Percentiles rank a stretch among this genome's conserved stretches.
phyloP scores from a whole-genome alignment of 2,888 invertebrate species.

The Ctena decussata region DNA sequence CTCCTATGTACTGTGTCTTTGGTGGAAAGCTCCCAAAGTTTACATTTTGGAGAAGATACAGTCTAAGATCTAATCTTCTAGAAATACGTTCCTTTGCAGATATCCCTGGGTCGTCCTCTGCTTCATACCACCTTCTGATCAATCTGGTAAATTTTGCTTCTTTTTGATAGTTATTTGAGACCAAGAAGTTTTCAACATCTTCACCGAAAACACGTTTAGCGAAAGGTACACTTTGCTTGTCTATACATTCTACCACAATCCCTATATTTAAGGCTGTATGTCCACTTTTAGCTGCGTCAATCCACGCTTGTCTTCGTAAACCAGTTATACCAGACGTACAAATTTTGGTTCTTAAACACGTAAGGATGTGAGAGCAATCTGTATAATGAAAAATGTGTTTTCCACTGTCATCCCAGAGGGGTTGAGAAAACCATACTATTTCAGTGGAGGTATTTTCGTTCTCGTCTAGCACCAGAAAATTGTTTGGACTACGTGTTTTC shows the following conservation, averaged over 20 bases:
- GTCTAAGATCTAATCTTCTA: constrained; percentile 21
- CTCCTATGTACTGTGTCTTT: constrained; percentile 19
- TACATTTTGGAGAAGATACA: constrained; percentile 4
- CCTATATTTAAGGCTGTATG: constrained; percentile 26
- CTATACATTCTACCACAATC: constrained; percentile 31
- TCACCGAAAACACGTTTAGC: constrained; percentile 33
- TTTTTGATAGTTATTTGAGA: background rate
- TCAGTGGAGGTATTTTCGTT: constrained; percentile 7
- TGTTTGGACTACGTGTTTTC: background rate
- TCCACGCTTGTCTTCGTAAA: constrained; percentile 34
- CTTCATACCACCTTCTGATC: constrained; percentile 33
- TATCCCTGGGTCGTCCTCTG: constrained; percentile 44
- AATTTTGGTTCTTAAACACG: constrained; percentile 50
- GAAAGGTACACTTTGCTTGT: constrained; percentile 40
- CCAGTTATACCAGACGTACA: constrained; percentile 52
- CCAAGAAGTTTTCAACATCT: constrained; percentile 39
- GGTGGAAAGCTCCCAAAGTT: constrained; percentile 31
- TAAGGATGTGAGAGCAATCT: constrained; percentile 42
- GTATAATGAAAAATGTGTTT: constrained; percentile 35
- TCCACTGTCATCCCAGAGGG: background rate
- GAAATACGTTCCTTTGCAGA: constrained; percentile 12
- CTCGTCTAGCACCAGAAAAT: background rate
- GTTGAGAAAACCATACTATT: constrained; percentile 25
- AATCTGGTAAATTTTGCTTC: constrained; percentile 18
- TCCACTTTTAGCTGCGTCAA: constrained; percentile 20